These are phyloP conservation scores for Pterocles orientalis DNA, from an alignment of 2,113 vertebrate species.

Conservation along the genomic window DNA sequence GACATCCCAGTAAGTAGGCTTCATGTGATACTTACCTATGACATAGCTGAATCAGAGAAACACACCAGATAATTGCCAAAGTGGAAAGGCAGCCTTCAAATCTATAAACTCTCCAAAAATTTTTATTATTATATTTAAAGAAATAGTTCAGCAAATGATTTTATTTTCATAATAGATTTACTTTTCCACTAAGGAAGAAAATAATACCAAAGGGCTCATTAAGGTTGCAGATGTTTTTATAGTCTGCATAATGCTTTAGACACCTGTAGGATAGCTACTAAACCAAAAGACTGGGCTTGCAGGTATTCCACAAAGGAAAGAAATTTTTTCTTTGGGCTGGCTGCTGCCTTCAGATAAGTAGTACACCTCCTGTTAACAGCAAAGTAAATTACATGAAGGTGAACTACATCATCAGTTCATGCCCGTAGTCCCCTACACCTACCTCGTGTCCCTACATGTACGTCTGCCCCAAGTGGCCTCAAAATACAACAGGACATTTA, in stretches of 20 bases:
- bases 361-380: neutral
- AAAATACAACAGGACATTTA: neutral
- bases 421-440: neutral
- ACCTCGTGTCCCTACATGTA: rapidly evolving
- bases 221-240: neutral
- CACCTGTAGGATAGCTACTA: neutral
- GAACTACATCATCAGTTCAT: neutral
- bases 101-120: neutral
- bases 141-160: neutral
- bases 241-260: neutral
- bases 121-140: neutral
- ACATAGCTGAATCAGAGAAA: neutral
- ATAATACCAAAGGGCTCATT: neutral
- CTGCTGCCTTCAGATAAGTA: neutral
- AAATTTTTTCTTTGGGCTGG: neutral
- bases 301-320: neutral
- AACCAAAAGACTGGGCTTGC: neutral
- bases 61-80: neutral
- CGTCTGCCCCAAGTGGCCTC: neutral
- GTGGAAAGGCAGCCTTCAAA: neutral
- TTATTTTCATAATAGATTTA: neutral
- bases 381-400: neutral
- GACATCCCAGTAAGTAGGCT: neutral
- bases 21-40: neutral
- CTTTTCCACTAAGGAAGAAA: neutral